phyloP scores from a whole-genome alignment of 2,113 vertebrate species.

The Macaca nemestrina region DNA sequence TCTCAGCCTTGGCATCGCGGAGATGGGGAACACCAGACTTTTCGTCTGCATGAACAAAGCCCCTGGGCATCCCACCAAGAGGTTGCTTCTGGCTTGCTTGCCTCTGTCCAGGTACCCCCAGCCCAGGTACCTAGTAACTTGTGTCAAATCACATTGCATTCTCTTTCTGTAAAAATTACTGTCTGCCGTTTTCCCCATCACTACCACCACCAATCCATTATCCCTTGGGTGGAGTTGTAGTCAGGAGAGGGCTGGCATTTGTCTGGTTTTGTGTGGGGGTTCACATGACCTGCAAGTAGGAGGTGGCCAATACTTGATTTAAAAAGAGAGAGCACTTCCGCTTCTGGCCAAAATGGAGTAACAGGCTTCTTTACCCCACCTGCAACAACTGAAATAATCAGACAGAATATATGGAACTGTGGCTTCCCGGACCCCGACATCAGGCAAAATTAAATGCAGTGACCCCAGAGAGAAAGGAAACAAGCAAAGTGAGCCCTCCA shows the following conservation, averaged over 20 bases:
- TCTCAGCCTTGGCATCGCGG: accelerated
- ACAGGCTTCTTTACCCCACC: not conserved
- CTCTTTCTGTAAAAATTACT: not conserved
- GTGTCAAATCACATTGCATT: not conserved
- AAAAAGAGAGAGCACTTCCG: not conserved
- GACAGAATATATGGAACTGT: not conserved
- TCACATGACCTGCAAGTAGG: not conserved
- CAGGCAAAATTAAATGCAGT: not conserved
- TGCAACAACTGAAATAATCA: not conserved
- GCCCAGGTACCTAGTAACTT: not conserved
- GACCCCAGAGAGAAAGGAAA: not conserved
- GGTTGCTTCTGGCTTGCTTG: not conserved
- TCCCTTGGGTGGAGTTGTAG: not conserved
- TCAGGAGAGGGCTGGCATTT: not conserved
- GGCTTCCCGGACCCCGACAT: not conserved
- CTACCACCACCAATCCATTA: too few species aligned
- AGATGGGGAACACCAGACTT: accelerated
- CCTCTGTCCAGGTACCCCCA: not conserved
- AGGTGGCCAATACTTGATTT: not conserved
- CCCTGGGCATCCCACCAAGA: not conserved
- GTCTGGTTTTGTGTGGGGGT: not conserved
- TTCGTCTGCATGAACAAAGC: not conserved
- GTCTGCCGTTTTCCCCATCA: accelerated
- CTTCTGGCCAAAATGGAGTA: not conserved
- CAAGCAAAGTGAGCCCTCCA: too few species aligned